These are phyloP conservation scores for Stictocephala bisonia DNA, from an alignment of 2,888 invertebrate species.

Conservation along the genomic window DNA sequence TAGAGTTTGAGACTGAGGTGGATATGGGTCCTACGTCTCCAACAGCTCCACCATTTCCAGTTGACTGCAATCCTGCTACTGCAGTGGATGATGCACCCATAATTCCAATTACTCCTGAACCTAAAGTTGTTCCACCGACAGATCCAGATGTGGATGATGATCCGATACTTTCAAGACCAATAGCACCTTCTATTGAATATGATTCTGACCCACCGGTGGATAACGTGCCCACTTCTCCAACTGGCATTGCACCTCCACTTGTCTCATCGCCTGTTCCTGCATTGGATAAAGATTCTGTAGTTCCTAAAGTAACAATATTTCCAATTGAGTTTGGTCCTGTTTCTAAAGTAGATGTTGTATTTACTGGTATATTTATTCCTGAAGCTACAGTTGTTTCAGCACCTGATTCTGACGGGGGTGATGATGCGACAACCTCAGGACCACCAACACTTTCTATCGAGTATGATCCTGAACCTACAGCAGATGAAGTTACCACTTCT, in stretches of 20 bases:
- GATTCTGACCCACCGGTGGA: neutral
- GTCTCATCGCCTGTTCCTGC: too few relatives aligned
- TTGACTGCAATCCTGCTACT: neutral
- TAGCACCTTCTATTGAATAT: neutral
- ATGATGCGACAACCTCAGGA: neutral
- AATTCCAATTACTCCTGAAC: neutral
- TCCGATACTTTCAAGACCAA: neutral
- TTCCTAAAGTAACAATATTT: neutral
- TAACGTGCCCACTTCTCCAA: too few relatives aligned
- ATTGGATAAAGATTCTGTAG: neutral
- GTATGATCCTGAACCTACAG: neutral
- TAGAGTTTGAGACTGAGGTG: neutral
- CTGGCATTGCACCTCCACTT: too few relatives aligned
- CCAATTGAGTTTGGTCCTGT: neutral
- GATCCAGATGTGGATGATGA: constrained; percentile 5
- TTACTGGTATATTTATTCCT: too few relatives aligned
- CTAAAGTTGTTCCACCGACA: neutral
- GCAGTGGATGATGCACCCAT: constrained; percentile 11
- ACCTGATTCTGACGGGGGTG: neutral
- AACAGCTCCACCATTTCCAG: neutral
- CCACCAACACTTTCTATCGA: neutral
- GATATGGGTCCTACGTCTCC: neutral
- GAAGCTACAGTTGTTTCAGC: too few relatives aligned
- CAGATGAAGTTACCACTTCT: too few relatives aligned
- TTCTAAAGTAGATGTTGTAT: neutral